Conservation (phyloP, 2,113 vertebrate genomes). For the Prunella fulvescens region DNA sequence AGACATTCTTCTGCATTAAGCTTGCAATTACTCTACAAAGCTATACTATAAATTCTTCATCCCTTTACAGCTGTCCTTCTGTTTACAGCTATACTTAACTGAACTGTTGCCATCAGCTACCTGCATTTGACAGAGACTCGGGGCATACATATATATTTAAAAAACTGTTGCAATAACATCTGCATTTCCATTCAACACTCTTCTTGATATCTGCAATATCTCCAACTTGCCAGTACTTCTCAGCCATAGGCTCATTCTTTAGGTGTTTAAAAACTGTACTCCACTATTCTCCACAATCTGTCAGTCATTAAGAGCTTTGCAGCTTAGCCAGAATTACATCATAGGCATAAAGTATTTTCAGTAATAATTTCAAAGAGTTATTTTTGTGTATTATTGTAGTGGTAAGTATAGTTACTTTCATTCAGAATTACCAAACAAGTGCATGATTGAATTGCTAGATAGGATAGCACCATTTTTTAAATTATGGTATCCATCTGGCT, state of each 20-base stretch:
- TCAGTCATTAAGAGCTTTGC: not conserved
- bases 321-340: not conserved
- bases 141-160: not conserved
- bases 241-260: not conserved
- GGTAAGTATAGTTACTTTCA: not conserved
- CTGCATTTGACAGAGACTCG: not conserved
- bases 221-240: not conserved
- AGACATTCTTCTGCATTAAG: not conserved
- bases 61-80: not conserved
- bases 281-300: not conserved
- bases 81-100: not conserved
- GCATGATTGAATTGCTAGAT: not conserved
- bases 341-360: not conserved
- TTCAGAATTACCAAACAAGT: not conserved
- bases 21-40: slow-evolving; percentile 27
- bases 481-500: not conserved
- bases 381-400: not conserved
- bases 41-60: not conserved
- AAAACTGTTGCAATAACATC: not conserved
- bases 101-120: not conserved
- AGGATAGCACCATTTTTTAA: not conserved
- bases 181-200: not conserved
- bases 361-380: not conserved
- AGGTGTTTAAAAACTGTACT: not conserved
- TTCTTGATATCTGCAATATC: not conserved